phyloP scores from a whole-genome alignment of 2,888 invertebrate species.

The Atrina japonica region DNA sequence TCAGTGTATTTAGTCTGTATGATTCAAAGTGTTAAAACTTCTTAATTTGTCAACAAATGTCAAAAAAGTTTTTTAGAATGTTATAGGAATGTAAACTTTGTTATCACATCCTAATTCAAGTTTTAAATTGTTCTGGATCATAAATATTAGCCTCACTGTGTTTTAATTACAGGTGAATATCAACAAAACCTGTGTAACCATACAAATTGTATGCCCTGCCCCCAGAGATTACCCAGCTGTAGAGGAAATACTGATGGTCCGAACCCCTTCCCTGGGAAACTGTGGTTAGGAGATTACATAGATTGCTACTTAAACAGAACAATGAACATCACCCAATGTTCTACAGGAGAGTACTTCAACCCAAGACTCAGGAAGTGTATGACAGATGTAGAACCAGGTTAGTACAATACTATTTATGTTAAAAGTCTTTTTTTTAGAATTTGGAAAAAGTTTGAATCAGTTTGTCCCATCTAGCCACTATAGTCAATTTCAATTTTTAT shows the following conservation, averaged over 20 bases:
- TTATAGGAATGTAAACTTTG: no score
- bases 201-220: conserved; percentile 50
- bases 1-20: no score
- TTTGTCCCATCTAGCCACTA: no score
- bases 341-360: conserved; percentile 56
- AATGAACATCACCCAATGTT: conserved; percentile 45
- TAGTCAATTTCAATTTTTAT: no score
- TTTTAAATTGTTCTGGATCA: no score
- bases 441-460: no score
- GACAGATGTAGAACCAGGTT: conserved; percentile 42
- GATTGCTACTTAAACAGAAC: conserved; percentile 55
- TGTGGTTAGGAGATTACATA: conserved; percentile 48
- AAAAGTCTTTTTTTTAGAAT: neutral
- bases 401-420: conserved; percentile 8
- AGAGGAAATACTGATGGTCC: conserved; percentile 50
- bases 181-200: conserved; percentile 49
- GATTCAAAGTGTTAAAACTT: no score
- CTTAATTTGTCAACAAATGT: no score
- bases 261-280: conserved; percentile 47
- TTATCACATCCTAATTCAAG: no score
- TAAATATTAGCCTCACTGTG: no score
- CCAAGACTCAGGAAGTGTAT: conserved; percentile 52
- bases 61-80: no score
- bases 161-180: conserved; percentile 57
- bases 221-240: conserved; percentile 54